Base-by-base conservation (phyloP, 2,113 vertebrate species). In the Caloenas nicobarica region DNA sequence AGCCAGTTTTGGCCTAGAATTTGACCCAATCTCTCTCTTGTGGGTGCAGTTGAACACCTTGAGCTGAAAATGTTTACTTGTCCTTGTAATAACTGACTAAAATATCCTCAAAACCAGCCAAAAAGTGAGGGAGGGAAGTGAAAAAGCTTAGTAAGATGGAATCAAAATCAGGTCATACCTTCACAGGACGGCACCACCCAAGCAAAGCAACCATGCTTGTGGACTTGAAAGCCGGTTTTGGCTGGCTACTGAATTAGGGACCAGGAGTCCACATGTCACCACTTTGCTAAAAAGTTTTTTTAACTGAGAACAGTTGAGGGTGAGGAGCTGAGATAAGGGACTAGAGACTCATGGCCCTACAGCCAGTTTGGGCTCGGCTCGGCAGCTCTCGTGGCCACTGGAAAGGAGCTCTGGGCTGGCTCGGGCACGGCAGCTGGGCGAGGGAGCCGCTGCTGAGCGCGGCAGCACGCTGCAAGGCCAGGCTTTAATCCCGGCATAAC, bases 401-500 rank as follows among this genome's bases (percentile, higher is more conserved):
- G 38, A 72, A 42, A 33, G 60, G 40, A 51, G 82, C 65, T 57
- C 60, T 11, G 91, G 48, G 65, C 73, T 48, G 29, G 24, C 38
- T 5, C 3, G 62, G 87, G 53, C 56, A 60, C 23, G 0, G 28
- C 74, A 71, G 88, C 44, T 26, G 24, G 48, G 72, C 1, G 2
- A 89, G 91, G 89, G 61, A 40, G 38, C 80, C 5, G 3, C 9
- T 94, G 54, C 82, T 60, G 86, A 94, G 88, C 60, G 74, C 95
- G 85, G 95, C 86, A 82, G 92, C 92, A 76, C 4, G 51, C 78
- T 83, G 58, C 81, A 60, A 58, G 91, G 92, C 93, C 94, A 93
- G 79, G 69, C 97, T 92, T 79, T 72, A 97, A 97, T 96, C 93
- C 91, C 95, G 92, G 97, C 97, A 95, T 91, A 95, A 96, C 91